Evolutionary conservation across 1,140 invertebrate genomes (phyloP).

Genomic region (Neelides sp.): DNA sequence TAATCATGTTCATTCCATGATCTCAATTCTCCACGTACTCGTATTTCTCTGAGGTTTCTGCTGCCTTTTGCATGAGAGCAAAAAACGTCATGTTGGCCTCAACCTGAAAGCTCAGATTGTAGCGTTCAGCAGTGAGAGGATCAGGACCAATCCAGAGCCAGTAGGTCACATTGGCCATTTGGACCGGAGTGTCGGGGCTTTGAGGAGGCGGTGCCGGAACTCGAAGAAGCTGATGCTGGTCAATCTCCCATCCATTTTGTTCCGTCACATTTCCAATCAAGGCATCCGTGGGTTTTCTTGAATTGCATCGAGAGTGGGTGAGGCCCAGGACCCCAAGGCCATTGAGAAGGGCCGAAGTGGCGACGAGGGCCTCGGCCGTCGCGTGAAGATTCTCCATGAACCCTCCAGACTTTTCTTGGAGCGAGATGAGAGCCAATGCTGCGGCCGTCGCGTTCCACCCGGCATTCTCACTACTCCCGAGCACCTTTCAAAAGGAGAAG

Average conservation of each 20-base stretch:
- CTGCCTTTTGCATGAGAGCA: constrained; percentile 67
- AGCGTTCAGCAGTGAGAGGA: constrained; percentile 51
- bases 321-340: constrained; percentile 19
- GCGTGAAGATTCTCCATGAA: constrained; percentile 54
- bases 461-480: constrained; percentile 54
- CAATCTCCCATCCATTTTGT: too few species aligned
- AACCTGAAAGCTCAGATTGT: constrained; percentile 52
- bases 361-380: constrained; percentile 61
- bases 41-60: constrained; percentile 49
- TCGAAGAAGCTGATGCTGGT: not conserved
- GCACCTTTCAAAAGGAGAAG: constrained; percentile 41
- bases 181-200: not conserved
- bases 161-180: constrained; percentile 52
- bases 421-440: constrained; percentile 52
- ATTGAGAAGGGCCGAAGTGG: constrained; percentile 40
- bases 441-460: constrained; percentile 63
- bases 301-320: constrained; percentile 18
- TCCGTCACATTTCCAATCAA: not conserved
- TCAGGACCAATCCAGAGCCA: constrained; percentile 74
- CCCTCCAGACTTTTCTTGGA: constrained; percentile 59
- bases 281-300: not conserved
- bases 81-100: constrained; percentile 67
- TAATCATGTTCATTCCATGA: too few species aligned
- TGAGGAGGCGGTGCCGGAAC: not conserved
- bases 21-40: too few species aligned